phyloP scores from a whole-genome alignment of 2,888 invertebrate genomes.

The Ischnus inquisitorius region DNA sequence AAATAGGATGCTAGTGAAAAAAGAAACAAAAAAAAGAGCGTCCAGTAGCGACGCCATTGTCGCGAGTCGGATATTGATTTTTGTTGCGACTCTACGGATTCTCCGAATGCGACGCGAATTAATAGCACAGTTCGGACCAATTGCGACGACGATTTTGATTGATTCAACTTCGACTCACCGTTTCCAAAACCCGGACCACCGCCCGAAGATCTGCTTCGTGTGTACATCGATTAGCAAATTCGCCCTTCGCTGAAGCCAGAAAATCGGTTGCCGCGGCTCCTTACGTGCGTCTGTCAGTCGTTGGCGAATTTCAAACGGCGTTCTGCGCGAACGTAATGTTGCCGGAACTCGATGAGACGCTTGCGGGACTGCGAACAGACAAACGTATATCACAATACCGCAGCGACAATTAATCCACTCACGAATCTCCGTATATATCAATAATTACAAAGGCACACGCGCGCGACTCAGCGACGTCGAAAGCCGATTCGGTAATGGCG shows the following conservation, averaged over 20 bases:
- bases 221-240: constrained; percentile 47
- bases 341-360: not conserved
- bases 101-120: not conserved
- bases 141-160: not conserved
- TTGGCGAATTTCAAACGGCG: not conserved
- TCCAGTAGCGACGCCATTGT: constrained; percentile 58
- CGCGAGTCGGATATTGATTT: constrained; percentile 60
- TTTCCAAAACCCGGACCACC: constrained; percentile 62
- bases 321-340: not conserved
- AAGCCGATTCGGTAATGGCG: constrained; percentile 49
- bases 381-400: not conserved
- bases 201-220: constrained; percentile 62
- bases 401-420: not conserved
- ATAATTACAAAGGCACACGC: constrained; percentile 10
- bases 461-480: constrained; percentile 27
- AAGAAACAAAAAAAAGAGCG: constrained; percentile 37
- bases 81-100: constrained; percentile 10
- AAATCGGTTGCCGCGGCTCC: not conserved
- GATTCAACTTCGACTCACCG: constrained; percentile 26
- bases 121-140: no score
- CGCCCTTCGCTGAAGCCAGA: not conserved
- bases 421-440: not conserved
- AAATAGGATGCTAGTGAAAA: not conserved
- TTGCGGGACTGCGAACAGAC: not conserved
- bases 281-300: not conserved